A percentile compares a stretch with the other conserved stretches of the same genome.
phyloP scores from a whole-genome alignment of 1,140 invertebrate species.

The Cydia pomonella region DNA sequence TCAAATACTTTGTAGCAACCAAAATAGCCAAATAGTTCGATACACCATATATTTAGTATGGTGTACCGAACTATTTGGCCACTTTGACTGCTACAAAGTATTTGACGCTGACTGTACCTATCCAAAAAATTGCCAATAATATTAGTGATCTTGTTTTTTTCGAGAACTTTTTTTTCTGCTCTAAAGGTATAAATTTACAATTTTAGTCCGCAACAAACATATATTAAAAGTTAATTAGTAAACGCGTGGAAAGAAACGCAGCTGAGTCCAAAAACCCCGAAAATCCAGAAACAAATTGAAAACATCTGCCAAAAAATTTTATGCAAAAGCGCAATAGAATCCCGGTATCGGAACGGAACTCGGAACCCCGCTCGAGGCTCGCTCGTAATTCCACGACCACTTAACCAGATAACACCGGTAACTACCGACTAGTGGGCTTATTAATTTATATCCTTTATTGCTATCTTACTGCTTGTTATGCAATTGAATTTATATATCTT shows the following conservation, averaged over 20 bases:
- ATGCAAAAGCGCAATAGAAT: conserved; percentile 4
- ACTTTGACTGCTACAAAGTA: too few species aligned
- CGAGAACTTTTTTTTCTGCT: too few species aligned
- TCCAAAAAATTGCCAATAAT: too few species aligned
- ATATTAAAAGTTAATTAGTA: too few species aligned
- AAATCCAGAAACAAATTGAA: not conserved
- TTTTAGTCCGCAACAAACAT: too few species aligned
- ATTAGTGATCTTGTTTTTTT: too few species aligned
- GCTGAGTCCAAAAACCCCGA: not conserved
- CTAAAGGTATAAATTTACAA: too few species aligned
- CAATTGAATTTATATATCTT: conserved; percentile 31
- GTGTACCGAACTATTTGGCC: too few species aligned
- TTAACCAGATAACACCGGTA: conserved; percentile 43
- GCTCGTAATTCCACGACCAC: conserved; percentile 23
- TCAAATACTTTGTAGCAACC: too few species aligned
- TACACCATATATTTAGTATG: too few species aligned
- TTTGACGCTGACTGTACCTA: too few species aligned
- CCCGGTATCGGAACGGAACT: not conserved
- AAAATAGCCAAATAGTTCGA: too few species aligned
- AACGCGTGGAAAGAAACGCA: not conserved
- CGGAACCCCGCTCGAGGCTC: not conserved
- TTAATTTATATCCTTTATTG: conserved; percentile 51
- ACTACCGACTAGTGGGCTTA: conserved; percentile 50
- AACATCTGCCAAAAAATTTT: conserved; percentile 22
- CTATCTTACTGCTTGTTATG: conserved; percentile 33